These are phyloP conservation scores for Neotoxoptera formosana DNA, from an alignment of 1,140 invertebrate species.

Conservation along the genomic window DNA sequence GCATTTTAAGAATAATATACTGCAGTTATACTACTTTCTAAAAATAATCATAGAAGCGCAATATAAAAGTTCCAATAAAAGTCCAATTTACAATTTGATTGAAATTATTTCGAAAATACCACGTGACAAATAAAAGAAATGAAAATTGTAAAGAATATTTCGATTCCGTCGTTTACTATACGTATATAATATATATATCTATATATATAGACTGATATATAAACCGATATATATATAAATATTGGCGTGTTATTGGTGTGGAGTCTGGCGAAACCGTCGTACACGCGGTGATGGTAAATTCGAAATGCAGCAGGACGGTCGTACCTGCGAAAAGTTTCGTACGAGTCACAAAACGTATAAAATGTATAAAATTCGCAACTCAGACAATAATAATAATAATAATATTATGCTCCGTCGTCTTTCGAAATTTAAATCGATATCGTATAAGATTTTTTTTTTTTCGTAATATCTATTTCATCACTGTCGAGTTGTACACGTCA, in stretches of 20 bases:
- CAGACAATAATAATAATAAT: background rate
- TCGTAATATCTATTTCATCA: background rate
- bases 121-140: background rate
- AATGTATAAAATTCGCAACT: background rate
- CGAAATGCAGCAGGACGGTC: background rate
- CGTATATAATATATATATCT: background rate
- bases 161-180: background rate
- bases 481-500: too few relatives aligned
- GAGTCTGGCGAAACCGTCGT: background rate
- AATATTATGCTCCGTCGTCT: background rate
- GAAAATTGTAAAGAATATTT: conserved; percentile 24
- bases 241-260: too few relatives aligned
- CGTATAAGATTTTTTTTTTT: background rate
- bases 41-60: background rate
- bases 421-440: background rate
- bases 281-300: background rate
- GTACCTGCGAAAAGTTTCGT: background rate
- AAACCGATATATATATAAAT: too few relatives aligned
- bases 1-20: background rate
- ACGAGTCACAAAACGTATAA: background rate
- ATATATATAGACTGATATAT: too few relatives aligned
- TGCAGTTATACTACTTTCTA: background rate
- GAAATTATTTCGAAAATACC: background rate
- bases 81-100: conserved; percentile 29
- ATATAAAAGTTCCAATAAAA: conserved; percentile 26